Evolutionary conservation across 53 echinoderm and acorn worm genomes (phyloP).

Genomic region (Antedon mediterranea): DNA sequence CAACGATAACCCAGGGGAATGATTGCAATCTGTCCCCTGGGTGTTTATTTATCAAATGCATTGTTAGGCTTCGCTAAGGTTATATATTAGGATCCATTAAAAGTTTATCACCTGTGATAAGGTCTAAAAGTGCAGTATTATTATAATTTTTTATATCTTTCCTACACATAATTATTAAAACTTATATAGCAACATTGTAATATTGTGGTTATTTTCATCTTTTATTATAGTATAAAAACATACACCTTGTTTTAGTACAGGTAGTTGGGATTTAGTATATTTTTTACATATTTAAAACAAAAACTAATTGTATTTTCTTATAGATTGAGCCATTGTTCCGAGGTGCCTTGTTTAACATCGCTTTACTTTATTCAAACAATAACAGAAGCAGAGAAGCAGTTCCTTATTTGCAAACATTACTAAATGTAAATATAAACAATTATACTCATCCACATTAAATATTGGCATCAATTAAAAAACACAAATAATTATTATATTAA

Average conservation of each 20-base stretch:
- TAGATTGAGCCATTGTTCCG: slow-evolving; percentile 28
- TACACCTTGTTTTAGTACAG: too few species aligned
- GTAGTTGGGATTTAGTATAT: too few species aligned
- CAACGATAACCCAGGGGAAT: background rate
- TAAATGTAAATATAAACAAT: slow-evolving; percentile 10
- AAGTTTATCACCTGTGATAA: background rate
- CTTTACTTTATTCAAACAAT: slow-evolving; percentile 18
- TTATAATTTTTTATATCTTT: background rate
- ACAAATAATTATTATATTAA: too few species aligned
- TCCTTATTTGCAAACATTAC: slow-evolving; percentile 25
- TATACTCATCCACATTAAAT: too few species aligned
- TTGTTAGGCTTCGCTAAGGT: background rate
- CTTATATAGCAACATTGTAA: too few species aligned
- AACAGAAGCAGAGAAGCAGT: slow-evolving; percentile 22
- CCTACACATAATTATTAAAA: background rate
- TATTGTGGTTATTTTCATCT: too few species aligned
- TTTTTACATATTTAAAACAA: too few species aligned
- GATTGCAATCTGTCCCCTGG: background rate
- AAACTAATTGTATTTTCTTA: background rate
- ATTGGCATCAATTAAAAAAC: too few species aligned
- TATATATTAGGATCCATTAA: background rate
- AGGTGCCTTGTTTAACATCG: slow-evolving; percentile 26
- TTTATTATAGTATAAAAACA: too few species aligned
- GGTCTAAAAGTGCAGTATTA: background rate
- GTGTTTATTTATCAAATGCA: background rate